These are phyloP conservation scores for Corapipo altera DNA, from an alignment of 2,113 vertebrate species.

Conservation along the genomic window DNA sequence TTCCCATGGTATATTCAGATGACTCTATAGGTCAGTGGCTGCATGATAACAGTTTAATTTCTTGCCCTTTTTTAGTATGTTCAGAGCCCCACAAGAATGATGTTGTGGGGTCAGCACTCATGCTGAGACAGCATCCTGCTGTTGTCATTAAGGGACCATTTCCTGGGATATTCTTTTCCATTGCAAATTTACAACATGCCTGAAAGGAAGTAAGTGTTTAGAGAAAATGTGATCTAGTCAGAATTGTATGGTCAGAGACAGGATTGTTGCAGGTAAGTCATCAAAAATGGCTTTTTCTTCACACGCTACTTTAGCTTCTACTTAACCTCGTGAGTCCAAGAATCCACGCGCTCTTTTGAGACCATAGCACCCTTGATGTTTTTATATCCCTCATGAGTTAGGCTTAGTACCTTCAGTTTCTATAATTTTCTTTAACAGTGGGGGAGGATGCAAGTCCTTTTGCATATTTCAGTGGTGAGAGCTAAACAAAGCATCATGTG, in stretches of 20 bases:
- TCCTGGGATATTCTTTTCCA: neutral
- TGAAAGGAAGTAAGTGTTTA: neutral
- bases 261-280: neutral
- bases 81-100: neutral
- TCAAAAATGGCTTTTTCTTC: neutral
- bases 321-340: neutral
- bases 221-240: neutral
- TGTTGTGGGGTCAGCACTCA: neutral
- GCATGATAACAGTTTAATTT: neutral
- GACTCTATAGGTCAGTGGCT: neutral
- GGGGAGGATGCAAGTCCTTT: neutral
- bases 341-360: neutral
- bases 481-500: neutral
- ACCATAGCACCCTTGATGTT: neutral
- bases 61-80: neutral
- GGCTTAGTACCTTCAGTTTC: neutral
- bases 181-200: neutral
- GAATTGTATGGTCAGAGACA: neutral
- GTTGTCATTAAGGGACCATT: neutral
- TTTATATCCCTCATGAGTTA: neutral
- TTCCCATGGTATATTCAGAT: neutral
- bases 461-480: neutral
- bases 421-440: neutral
- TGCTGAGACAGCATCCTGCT: neutral
- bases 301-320: neutral